Percentiles rank a stretch among this genome's conserved stretches.
Evolutionary conservation across 2,797 vertebrate genomes (phyloP).

Genomic region (Harpagifer antarcticus): DNA sequence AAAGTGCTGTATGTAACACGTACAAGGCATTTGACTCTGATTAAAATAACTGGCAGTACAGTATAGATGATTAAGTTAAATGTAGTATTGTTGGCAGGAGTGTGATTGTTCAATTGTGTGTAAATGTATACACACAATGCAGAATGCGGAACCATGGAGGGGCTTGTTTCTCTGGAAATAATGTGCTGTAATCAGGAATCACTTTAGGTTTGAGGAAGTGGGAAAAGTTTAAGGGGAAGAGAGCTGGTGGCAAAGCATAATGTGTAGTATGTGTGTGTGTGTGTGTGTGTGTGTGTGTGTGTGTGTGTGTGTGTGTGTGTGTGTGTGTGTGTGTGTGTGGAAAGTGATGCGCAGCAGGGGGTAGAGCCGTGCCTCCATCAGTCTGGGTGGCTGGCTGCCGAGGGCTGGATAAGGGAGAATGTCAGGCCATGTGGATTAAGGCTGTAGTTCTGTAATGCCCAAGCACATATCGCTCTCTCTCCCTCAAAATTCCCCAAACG

Average conservation of each 20-base stretch:
- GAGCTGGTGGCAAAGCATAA: constrained; percentile 29
- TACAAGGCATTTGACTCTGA: neutral
- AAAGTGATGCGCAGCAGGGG: constrained; percentile 59
- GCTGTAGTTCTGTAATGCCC: constrained; percentile 75
- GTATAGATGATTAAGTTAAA: neutral
- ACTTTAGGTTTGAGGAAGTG: constrained; percentile 74
- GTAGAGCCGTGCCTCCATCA: constrained; percentile 60
- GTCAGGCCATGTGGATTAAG: constrained; percentile 83
- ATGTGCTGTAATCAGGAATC: constrained; percentile 51
- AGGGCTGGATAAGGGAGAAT: constrained; percentile 74
- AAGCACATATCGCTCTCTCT: constrained; percentile 57
- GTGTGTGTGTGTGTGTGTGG: constrained; percentile 3
- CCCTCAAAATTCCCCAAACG: constrained; percentile 62
- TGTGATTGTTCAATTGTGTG: constrained; percentile 13
- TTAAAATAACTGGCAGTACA: neutral
- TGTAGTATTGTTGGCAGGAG: neutral
- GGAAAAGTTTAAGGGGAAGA: constrained; percentile 66
- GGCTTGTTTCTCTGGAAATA: constrained; percentile 63
- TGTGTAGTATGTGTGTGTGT: constrained; percentile 7
- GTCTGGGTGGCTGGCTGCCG: constrained; percentile 62
- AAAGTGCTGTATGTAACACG: neutral
- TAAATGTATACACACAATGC: no score
- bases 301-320: constrained; percentile 10
- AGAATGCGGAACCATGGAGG: constrained; percentile 65
- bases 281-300: constrained; percentile 10